A percentile compares a stretch with the other conserved stretches of the same genome.
These are phyloP conservation scores for Callocephalon fimbriatum DNA, from an alignment of 2,113 vertebrate genomes.

Conservation along the genomic window DNA sequence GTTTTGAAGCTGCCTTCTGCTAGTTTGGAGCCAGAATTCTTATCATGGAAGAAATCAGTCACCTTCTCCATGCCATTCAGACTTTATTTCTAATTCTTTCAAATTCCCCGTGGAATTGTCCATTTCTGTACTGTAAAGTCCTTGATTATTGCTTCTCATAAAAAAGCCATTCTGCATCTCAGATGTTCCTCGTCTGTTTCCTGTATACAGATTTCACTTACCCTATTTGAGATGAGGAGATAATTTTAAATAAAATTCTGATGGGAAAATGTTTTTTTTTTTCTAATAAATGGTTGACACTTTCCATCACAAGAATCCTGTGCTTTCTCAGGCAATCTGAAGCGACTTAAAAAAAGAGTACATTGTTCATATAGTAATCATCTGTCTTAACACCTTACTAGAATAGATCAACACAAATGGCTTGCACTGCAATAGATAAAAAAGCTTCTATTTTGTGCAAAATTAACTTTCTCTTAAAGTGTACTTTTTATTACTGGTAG, in stretches of 20 bases:
- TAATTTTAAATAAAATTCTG: not conserved
- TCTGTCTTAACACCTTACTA: not conserved
- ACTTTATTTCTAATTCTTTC: not conserved
- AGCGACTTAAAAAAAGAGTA: not conserved
- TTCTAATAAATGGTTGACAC: not conserved
- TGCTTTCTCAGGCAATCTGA: not conserved
- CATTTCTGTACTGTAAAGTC: not conserved
- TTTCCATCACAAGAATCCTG: not conserved
- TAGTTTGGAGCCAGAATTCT: not conserved
- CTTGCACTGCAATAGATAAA: not conserved
- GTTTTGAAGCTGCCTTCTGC: not conserved
- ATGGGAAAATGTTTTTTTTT: not conserved
- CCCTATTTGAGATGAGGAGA: not conserved
- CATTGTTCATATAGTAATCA: not conserved
- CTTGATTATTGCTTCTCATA: not conserved
- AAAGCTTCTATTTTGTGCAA: not conserved
- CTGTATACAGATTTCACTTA: not conserved
- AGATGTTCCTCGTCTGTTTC: not conserved
- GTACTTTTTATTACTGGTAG: not conserved
- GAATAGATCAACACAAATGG: not conserved
- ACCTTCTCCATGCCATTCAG: not conserved
- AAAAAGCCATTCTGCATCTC: not conserved
- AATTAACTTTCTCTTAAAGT: not conserved
- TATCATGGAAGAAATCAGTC: not conserved
- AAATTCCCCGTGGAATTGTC: not conserved